Evolutionary conservation across 2,797 vertebrate genomes (phyloP).

Genomic region (Dallia pectoralis): DNA sequence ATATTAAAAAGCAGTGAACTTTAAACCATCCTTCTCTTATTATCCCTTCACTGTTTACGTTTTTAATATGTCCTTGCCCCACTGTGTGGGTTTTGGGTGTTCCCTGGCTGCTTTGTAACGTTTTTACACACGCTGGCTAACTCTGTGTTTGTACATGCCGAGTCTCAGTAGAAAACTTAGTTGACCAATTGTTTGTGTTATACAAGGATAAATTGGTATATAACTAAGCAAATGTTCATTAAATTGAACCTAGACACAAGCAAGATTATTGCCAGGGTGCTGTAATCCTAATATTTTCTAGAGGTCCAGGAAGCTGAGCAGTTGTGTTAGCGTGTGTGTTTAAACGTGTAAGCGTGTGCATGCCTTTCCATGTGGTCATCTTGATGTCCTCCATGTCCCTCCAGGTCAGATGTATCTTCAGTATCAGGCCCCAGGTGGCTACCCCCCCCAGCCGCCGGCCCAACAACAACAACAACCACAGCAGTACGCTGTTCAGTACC

Average conservation of each 20-base stretch:
- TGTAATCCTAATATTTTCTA: conserved; percentile 3
- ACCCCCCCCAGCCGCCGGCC: conserved; percentile 84
- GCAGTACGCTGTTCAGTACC: conserved; percentile 93
- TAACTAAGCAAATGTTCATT: background rate
- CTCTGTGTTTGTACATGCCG: conserved; percentile 39
- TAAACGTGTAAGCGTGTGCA: conserved; percentile 5
- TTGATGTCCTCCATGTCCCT: conserved; percentile 13
- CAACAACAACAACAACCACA: conserved; percentile 75
- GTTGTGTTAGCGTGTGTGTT: background rate
- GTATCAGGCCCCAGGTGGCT: conserved; percentile 93
- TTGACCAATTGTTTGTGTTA: conserved; percentile 32
- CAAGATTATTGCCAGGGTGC: too few relatives aligned
- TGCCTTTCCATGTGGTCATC: background rate
- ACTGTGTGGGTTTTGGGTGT: conserved; percentile 31
- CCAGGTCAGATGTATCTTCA: conserved; percentile 95
- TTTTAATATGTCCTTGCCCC: conserved; percentile 33
- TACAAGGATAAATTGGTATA: background rate
- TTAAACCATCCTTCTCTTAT: conserved; percentile 24
- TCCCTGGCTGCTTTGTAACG: conserved; percentile 31
- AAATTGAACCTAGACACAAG: background rate
- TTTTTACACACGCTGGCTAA: conserved; percentile 32
- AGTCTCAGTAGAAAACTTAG: conserved; percentile 40
- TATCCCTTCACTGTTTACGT: conserved; percentile 19
- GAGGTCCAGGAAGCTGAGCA: conserved; percentile 6
- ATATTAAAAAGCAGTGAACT: conserved; percentile 26